Base-by-base conservation (phyloP, 1,140 invertebrate species). In the Chionoecetes opilio region DNA sequence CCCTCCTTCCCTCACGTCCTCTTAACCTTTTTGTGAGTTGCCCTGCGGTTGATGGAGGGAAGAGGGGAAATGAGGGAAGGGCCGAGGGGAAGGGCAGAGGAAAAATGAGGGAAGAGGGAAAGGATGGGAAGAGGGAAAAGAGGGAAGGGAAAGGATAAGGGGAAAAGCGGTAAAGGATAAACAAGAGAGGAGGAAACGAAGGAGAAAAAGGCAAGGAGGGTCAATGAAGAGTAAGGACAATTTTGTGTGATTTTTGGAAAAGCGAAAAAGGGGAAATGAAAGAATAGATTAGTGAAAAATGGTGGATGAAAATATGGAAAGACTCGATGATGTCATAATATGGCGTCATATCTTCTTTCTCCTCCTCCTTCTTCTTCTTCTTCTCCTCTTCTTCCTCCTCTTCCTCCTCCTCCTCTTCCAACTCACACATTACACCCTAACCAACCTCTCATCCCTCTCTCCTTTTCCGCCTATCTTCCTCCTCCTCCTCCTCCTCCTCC, bases 11-110 rank as follows among this genome's bases (percentile, higher is more conserved):
- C 8, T n/a, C 14, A 35, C 85, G 14, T 87, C 37, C 37, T 87
- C 37, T 87, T 87, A 38, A 37, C 32, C 37, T 87, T 34, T 86
- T 34, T 87, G 85, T 37, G 26, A 38, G 85, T 17, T 37, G 37
- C 32, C 37, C 37, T 87, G 85, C 85, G 37, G 85, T 87, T 37
- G 88, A 46, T 41, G 37, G 88, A 41, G 88, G 9, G 32, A 35
- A 26, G 26, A 8, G 29, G 34, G 8, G 87, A 11, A 26, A 3
- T 34, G 26, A 26, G 29, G 87, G 8, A 26, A 32, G 29, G 9
- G n/a, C 17, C 2, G 26, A 38, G 35, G n/a, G 35, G 37, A 46
- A 38, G 46, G 88, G 31, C 26, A 90, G 88, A 90, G 14, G 31
- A 29, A 26, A 38, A 26, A 14, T 46, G 88, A 35, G 32, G 46